A percentile compares a stretch with the other conserved stretches of the same genome.
Evolutionary conservation across 2,113 vertebrate genomes (phyloP).

Genomic region (Vimba vimba): DNA sequence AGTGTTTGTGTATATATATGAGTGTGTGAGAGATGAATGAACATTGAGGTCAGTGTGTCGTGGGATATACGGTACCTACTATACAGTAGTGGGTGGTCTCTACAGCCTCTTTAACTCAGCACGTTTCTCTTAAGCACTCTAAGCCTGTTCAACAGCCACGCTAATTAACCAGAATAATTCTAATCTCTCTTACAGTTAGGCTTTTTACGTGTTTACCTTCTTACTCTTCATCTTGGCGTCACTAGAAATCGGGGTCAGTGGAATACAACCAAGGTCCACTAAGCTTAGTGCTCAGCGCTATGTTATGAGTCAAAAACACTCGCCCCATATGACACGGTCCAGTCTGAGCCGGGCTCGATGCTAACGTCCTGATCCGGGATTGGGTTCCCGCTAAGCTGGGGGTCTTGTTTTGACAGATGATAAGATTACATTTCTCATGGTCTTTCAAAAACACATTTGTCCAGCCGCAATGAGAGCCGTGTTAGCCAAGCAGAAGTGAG

Average conservation of each 20-base stretch:
- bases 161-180: slow-evolving; percentile 40
- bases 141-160: slow-evolving; percentile 1
- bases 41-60: slow-evolving; percentile 44
- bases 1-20: slow-evolving; percentile 15
- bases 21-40: slow-evolving; percentile 40
- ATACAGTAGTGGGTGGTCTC: slow-evolving; percentile 46
- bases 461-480: slow-evolving; percentile 29
- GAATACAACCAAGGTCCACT: not conserved
- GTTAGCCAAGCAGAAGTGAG: slow-evolving; percentile 19
- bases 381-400: slow-evolving; percentile 30
- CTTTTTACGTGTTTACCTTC: slow-evolving; percentile 30
- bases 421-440: slow-evolving; percentile 51
- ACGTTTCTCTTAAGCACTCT: slow-evolving; percentile 18
- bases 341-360: slow-evolving; percentile 27
- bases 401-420: slow-evolving; percentile 54
- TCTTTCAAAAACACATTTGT: slow-evolving; percentile 54
- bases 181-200: slow-evolving; percentile 38
- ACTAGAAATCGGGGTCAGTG: slow-evolving; percentile 30
- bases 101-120: slow-evolving; percentile 12
- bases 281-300: slow-evolving; percentile 14
- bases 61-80: slow-evolving; percentile 43
- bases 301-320: slow-evolving; percentile 24
- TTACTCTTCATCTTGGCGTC: slow-evolving; percentile 16
- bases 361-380: slow-evolving; percentile 39
- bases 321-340: slow-evolving; percentile 22